phyloP scores from a whole-genome alignment of 2,113 vertebrate genomes.

The Gobiocypris rarus region DNA sequence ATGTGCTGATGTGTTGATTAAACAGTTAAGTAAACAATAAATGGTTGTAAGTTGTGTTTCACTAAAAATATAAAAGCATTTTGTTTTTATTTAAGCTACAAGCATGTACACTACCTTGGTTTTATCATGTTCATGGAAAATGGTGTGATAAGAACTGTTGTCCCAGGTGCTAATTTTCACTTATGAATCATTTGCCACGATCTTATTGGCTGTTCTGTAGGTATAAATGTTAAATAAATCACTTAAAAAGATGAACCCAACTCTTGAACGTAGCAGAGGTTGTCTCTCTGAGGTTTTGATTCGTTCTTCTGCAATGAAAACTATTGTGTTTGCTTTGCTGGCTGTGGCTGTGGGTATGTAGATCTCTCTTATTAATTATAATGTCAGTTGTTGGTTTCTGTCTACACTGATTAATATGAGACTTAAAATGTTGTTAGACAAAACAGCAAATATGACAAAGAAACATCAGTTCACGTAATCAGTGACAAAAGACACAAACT shows the following conservation, averaged over 20 bases:
- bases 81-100: neutral
- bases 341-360: constrained; percentile 53
- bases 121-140: constrained; percentile 19
- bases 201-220: constrained; percentile 11
- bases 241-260: constrained; percentile 41
- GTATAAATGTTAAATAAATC: neutral
- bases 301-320: constrained; percentile 36
- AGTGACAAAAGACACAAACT: no score
- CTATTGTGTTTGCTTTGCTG: constrained; percentile 42
- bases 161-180: constrained; percentile 49
- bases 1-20: neutral
- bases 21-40: neutral
- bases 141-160: constrained; percentile 48
- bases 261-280: neutral
- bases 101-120: constrained; percentile 19
- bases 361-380: neutral
- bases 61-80: neutral
- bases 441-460: neutral
- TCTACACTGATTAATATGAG: neutral
- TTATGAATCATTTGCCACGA: neutral
- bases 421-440: neutral
- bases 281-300: neutral
- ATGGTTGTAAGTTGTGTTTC: neutral
- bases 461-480: neutral
- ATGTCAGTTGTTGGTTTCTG: neutral